Evolutionary conservation across 2,888 invertebrate species (phyloP).

Genomic region (Andrena marginata): DNA sequence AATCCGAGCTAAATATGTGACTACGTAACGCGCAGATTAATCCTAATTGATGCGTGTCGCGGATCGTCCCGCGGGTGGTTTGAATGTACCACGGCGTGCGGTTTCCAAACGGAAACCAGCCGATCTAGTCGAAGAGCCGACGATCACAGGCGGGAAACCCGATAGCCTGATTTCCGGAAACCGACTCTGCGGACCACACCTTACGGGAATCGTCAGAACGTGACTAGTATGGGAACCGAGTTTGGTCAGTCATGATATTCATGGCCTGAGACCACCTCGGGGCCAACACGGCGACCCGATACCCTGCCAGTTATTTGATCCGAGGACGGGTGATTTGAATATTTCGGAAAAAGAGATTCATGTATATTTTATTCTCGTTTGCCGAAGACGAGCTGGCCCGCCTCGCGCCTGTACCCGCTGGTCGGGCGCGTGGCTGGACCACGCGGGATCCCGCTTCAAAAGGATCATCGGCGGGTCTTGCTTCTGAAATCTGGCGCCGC

Average conservation of each 20-base stretch:
- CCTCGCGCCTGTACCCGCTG: not conserved
- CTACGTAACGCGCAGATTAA: slow-evolving; percentile 4
- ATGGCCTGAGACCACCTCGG: slow-evolving; percentile 83
- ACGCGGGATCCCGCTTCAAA: slow-evolving; percentile 49
- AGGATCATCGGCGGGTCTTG: slow-evolving; percentile 72
- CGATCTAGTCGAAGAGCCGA: slow-evolving; percentile 28
- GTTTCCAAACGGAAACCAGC: slow-evolving; percentile 49
- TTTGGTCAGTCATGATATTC: slow-evolving; percentile 85
- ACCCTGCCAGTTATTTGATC: slow-evolving; percentile 82
- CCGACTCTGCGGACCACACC: slow-evolving; percentile 70
- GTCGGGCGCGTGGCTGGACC: slow-evolving; percentile 38
- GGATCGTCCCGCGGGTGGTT: slow-evolving; percentile 13
- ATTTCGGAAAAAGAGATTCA: slow-evolving; percentile 80
- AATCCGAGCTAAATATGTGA: no score
- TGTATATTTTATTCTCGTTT: slow-evolving; percentile 82
- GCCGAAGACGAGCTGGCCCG: slow-evolving; percentile 36
- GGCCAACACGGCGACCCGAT: slow-evolving; percentile 77
- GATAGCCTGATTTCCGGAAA: slow-evolving; percentile 72
- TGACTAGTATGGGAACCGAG: slow-evolving; percentile 73
- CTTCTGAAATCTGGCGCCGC: slow-evolving; percentile 1
- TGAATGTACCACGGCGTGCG: slow-evolving; percentile 35
- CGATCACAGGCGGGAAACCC: slow-evolving; percentile 59
- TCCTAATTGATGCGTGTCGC: slow-evolving; percentile 10
- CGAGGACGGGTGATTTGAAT: slow-evolving; percentile 82
- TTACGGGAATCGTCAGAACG: slow-evolving; percentile 78